phyloP scores from a whole-genome alignment of 2,797 vertebrate species.

The Sebastes aleutianus region DNA sequence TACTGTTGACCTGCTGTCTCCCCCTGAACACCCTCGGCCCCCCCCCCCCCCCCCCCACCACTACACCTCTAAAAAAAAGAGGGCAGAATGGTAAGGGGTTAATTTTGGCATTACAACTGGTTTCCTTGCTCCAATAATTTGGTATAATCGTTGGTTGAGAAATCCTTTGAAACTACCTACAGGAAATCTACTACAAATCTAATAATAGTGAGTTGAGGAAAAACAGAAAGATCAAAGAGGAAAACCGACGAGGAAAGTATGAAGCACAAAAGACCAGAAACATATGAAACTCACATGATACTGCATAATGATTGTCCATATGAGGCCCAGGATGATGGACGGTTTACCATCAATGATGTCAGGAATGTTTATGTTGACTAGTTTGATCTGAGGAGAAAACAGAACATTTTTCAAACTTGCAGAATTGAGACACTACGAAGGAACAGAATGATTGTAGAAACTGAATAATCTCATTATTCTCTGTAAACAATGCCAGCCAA shows the following conservation, averaged over 20 bases:
- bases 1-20: too few species aligned
- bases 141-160: neutral
- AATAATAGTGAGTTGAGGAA: neutral
- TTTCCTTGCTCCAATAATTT: neutral
- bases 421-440: neutral
- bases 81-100: neutral
- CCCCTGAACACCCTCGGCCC: too few species aligned
- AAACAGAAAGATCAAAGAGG: neutral
- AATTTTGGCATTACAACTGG: neutral
- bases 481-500: neutral
- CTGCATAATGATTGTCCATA: constrained; percentile 97
- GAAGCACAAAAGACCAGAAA: neutral
- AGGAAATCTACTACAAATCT: neutral
- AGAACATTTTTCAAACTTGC: neutral
- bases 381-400: constrained; percentile 86
- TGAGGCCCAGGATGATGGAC: constrained; percentile 94
- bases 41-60: too few species aligned
- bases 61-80: too few species aligned
- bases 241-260: neutral
- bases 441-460: neutral
- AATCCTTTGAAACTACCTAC: neutral
- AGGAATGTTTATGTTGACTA: constrained; percentile 96
- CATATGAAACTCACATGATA: constrained; percentile 88
- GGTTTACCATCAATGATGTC: constrained; percentile 95
- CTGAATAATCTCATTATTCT: neutral